phyloP scores from a whole-genome alignment of 2,797 vertebrate genomes.

The Platyrinchus mystaceus region DNA sequence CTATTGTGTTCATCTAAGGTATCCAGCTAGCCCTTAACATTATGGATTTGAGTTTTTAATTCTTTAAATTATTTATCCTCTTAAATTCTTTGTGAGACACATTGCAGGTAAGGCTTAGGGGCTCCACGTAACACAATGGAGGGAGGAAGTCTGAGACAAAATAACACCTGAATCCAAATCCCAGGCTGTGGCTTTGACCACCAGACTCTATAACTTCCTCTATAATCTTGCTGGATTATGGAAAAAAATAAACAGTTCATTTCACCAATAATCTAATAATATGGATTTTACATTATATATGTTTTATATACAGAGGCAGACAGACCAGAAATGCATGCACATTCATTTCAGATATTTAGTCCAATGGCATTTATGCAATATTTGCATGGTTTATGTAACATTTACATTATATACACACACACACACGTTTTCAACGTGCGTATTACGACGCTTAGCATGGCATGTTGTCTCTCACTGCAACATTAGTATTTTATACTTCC shows the following conservation, averaged over 20 bases:
- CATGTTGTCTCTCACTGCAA: neutral
- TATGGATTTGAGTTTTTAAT: neutral
- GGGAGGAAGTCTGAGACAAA: neutral
- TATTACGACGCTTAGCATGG: neutral
- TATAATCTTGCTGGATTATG: neutral
- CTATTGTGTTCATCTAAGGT: neutral
- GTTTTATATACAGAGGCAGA: neutral
- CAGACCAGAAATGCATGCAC: neutral
- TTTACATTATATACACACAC: neutral
- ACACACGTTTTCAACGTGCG: neutral
- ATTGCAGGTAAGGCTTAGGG: neutral
- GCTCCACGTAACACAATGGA: neutral
- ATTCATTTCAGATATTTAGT: neutral
- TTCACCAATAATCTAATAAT: neutral
- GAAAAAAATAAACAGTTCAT: neutral
- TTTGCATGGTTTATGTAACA: neutral
- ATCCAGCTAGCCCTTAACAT: neutral
- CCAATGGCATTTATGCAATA: neutral
- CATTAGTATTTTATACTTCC: neutral
- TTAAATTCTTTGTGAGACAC: neutral
- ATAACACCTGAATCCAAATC: neutral
- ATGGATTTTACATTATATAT: neutral
- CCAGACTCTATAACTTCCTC: neutral
- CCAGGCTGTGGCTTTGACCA: neutral
- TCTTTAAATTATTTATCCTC: neutral